A percentile compares a stretch with the other conserved stretches of the same genome.
phyloP scores from a whole-genome alignment of 2,113 vertebrate genomes.

The Tragulus kanchil region DNA sequence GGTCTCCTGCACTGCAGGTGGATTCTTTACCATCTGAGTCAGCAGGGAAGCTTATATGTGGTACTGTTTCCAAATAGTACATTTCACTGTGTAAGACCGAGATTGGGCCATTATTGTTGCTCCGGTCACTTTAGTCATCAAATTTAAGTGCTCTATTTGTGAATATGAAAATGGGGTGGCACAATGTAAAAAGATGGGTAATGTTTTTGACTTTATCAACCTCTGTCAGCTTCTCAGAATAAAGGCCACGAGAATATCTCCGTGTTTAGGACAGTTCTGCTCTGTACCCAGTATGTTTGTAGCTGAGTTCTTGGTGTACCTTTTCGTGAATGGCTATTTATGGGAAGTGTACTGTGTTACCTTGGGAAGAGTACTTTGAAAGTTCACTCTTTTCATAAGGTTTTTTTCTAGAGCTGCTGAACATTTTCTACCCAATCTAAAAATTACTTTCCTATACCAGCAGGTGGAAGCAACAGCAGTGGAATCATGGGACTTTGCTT shows the following conservation, averaged over 20 bases:
- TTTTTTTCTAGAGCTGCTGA: slow-evolving; percentile 8
- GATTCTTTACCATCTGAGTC: too few relatives aligned
- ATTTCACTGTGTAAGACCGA: not conserved
- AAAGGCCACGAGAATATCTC: not conserved
- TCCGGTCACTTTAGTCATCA: not conserved
- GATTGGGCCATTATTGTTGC: not conserved
- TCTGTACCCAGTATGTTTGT: not conserved
- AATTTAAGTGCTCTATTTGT: not conserved
- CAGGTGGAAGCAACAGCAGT: slow-evolving; percentile 80
- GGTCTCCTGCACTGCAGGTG: too few relatives aligned
- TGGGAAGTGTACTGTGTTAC: not conserved
- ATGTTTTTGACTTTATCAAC: slow-evolving; percentile 3
- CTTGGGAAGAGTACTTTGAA: slow-evolving; percentile 18
- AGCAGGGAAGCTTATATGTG: not conserved
- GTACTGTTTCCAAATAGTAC: not conserved
- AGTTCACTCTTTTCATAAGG: not conserved
- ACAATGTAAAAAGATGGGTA: not conserved
- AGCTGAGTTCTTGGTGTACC: not conserved
- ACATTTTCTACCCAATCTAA: slow-evolving; percentile 16
- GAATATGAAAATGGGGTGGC: not conserved
- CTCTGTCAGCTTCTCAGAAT: not conserved
- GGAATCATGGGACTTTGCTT: not conserved
- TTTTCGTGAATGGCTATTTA: slow-evolving; percentile 11
- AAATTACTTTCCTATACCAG: slow-evolving; percentile 72
- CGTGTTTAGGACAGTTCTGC: not conserved